Base-by-base conservation (phyloP, 2,888 invertebrate genomes). In the Smittia sp. region DNA sequence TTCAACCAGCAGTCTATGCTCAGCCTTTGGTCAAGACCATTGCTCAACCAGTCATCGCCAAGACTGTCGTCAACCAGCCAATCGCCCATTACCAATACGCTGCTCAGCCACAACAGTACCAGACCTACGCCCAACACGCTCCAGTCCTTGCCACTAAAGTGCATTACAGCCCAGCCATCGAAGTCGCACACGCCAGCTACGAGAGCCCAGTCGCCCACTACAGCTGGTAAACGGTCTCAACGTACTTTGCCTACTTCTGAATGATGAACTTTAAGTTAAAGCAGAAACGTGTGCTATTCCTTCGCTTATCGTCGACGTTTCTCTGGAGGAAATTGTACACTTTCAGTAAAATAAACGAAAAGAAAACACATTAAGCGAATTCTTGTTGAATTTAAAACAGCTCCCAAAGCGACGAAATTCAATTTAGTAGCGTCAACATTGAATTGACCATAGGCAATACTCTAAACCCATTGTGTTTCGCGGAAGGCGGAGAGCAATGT, bases 191-290 rank as follows among this genome's bases (percentile, higher is more conserved):
- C n/a, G 65, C 41, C n/a, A 41, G n/a, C 39, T 73, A 25, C 65
- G 73, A 73, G 20, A 22, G 27, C 22, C 65, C 65, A 63, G 32
- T 41, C n/a, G 65, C 73, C n/a, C 73, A 73, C 6, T 73, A 73
- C 62, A 62, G 20, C 15, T 73, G 73, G 73, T 73, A 73, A 73
- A 72, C n/a, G 32, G 32, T 18, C 20, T n/a, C 65, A 18, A 22
- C 58, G 3, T 22, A 58, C 58, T 6, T 1, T 58, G 58, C 18
- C 58, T 3, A 58, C 22, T 4, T 58, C 11, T 58, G 58, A 58
- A 58, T 22, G 46, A 46, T 46, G 58, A 58, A 58, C 9, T 32
- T 32, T 32, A 32, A 32, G 3, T 32, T 32, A 32, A 32, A 32
- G 32, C 9, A 32, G 32, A 32, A 9, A 32, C 32, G 32, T 6